A percentile compares a stretch with the other conserved stretches of the same genome.
phyloP scores from a whole-genome alignment of 1,140 invertebrate species.

The Pectinophora gossypiella region DNA sequence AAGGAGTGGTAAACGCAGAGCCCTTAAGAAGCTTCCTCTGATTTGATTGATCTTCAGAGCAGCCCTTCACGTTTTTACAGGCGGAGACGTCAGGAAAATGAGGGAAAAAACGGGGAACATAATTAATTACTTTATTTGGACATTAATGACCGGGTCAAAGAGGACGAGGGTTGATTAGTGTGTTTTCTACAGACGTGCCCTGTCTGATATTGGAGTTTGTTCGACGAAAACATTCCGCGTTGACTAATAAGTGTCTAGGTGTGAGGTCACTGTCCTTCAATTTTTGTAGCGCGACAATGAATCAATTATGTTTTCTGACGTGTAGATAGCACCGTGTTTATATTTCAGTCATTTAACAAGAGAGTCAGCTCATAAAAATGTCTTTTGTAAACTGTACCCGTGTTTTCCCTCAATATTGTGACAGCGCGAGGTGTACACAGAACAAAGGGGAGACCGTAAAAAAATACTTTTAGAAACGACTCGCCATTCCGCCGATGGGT shows the following conservation, averaged over 20 bases:
- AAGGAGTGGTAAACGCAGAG: conserved; percentile 43
- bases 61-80: conserved; percentile 53
- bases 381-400: conserved; percentile 23
- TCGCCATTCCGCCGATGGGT: conserved; percentile 59
- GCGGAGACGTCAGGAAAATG: conserved; percentile 50
- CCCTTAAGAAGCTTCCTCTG: conserved; percentile 41
- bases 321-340: neutral
- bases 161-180: conserved; percentile 55
- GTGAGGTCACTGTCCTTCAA: conserved; percentile 1
- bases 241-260: conserved; percentile 6
- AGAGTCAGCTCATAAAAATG: conserved; percentile 22
- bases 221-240: conserved; percentile 13
- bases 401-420: conserved; percentile 35
- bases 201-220: conserved; percentile 29
- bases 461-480: conserved; percentile 59
- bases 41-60: conserved; percentile 65
- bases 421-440: conserved; percentile 33
- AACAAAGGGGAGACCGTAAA: conserved; percentile 46
- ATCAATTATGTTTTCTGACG: neutral
- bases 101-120: conserved; percentile 56
- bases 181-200: conserved; percentile 40
- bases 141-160: conserved; percentile 64
- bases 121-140: conserved; percentile 73
- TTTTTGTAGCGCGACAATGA: neutral
- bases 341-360: neutral